Base-by-base conservation (phyloP, 2,888 invertebrate genomes). In the Leucania comma region DNA sequence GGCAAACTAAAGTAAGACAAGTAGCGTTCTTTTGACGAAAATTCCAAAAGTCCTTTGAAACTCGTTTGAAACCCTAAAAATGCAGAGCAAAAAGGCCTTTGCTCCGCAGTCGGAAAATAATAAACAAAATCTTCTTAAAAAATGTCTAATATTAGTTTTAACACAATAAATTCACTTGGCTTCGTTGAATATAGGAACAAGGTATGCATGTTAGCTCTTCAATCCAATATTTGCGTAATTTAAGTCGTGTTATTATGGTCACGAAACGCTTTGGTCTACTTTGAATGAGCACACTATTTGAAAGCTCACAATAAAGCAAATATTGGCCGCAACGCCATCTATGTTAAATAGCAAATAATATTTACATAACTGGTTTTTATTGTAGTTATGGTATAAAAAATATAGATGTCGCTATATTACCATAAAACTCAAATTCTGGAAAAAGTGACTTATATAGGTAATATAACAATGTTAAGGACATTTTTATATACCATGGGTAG, bases 151-250 rank as follows among this genome's bases (percentile, higher is more conserved):
- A 10, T 22, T 5, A 8, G 38, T 38, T 29, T 29, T 20, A 53
- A 53, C 64, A 29, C 35, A 74, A 63, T 14, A 53, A 46, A 46
- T 22, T 24, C 17, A 10, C 1, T 29, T 24, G 29, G 10, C n/a
- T 12, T 59, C n/a, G 42, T 22, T 46, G 8, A 26, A 57, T 29
- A 42, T 32, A 6, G 26, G 12, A 48, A 14, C 2, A 35, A 67
- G 56, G 32, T 68, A 81, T 54, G 65, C 57, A 64, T 65, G 61
- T 64, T 35, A 61, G 50, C 67, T 63, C n/a, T 50, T 32, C 42
- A 53, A 50, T 50, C 54, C 50, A 61, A 68, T 56, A 78, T 81
- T 79, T 80, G 68, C 57, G 59, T 80, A 73, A 82, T 63, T n/a
- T 46, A 26, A 80, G 60, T 57, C 56, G 60, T 57, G 72, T 42